Percentiles rank a stretch among this genome's conserved stretches.
Evolutionary conservation across 2,797 vertebrate species (phyloP).

Genomic region (Acanthurus lineatus): DNA sequence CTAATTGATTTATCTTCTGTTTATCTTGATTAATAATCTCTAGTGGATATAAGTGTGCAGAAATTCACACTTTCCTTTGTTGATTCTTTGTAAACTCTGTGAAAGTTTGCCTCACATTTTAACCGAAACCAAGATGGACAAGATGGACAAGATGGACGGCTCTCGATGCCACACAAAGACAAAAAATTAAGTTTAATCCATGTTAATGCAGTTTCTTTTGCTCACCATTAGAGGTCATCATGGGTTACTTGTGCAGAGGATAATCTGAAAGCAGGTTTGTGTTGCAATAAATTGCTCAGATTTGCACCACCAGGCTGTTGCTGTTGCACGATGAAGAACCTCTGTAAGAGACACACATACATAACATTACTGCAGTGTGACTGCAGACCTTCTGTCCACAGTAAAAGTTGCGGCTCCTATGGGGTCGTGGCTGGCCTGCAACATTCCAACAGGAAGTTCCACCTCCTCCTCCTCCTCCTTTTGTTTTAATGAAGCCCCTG

Average conservation of each 20-base stretch:
- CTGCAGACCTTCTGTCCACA: constrained; percentile 65
- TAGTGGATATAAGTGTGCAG: background rate
- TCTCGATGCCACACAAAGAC: background rate
- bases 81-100: no score
- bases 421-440: constrained; percentile 87
- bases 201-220: background rate
- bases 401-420: constrained; percentile 78
- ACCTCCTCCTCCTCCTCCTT: constrained; percentile 73
- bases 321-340: constrained; percentile 12
- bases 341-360: constrained; percentile 5
- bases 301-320: background rate
- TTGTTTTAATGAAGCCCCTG: constrained; percentile 93
- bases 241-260: background rate
- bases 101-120: background rate
- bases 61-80: background rate
- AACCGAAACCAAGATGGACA: no score
- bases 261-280: no score
- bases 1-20: background rate
- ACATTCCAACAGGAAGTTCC: constrained; percentile 92
- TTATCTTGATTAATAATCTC: background rate
- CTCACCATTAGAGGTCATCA: constrained; percentile 3
- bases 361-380: background rate
- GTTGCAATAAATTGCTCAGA: constrained; percentile 5
- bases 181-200: background rate
- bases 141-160: no score